Evolutionary conservation across 2,797 vertebrate genomes (phyloP).

Genomic region (Melanotaenia parkinsoni): DNA sequence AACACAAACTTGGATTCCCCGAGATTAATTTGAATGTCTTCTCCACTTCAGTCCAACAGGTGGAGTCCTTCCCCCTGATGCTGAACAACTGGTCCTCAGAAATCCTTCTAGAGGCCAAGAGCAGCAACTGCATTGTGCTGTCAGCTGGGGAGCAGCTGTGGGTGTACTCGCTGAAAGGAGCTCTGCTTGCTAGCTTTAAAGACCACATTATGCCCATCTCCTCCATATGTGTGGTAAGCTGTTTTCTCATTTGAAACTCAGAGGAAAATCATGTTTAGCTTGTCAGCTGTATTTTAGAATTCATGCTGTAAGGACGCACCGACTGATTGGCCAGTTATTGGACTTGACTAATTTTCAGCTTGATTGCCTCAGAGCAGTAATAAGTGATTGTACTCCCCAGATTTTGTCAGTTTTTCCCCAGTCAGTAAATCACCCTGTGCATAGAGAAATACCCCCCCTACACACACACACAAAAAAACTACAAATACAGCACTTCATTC

Average conservation of each 20-base stretch:
- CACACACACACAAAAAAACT: too few relatives aligned
- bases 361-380: too few relatives aligned
- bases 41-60: slow-evolving; percentile 66
- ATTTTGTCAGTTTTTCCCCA: too few relatives aligned
- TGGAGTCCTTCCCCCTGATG: slow-evolving; percentile 75
- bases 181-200: slow-evolving; percentile 80
- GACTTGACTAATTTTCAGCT: too few relatives aligned
- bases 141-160: slow-evolving; percentile 67
- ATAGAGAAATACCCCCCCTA: too few relatives aligned
- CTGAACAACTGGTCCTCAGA: slow-evolving; percentile 40
- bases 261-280: background rate
- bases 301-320: too few relatives aligned
- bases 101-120: slow-evolving; percentile 75
- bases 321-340: too few relatives aligned
- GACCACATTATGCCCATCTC: slow-evolving; percentile 83
- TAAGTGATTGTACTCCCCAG: too few relatives aligned
- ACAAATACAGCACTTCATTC: too few relatives aligned
- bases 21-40: slow-evolving; percentile 12
- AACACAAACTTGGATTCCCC: background rate
- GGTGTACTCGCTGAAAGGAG: slow-evolving; percentile 81
- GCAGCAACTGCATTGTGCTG: slow-evolving; percentile 78
- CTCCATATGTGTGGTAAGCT: slow-evolving; percentile 86
- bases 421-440: too few relatives aligned
- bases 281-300: background rate
- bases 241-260: slow-evolving; percentile 3